Evolutionary conservation across 2,797 vertebrate species (phyloP).

Genomic region (Galagoides demidoff): DNA sequence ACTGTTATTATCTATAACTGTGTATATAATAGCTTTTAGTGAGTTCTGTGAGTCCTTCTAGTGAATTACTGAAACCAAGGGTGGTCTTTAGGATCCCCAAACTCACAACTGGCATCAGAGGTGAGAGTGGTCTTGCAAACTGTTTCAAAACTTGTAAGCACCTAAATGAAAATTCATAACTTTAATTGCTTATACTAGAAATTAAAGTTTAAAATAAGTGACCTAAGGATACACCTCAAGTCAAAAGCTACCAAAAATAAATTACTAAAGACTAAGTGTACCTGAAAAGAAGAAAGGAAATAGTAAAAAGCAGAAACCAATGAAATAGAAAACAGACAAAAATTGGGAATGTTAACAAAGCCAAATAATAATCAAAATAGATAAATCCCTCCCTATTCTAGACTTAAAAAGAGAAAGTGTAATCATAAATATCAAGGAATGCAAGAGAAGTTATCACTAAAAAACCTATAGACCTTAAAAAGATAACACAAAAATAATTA

Average conservation of each 20-base stretch:
- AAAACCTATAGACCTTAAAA: not conserved
- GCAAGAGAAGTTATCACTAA: not conserved
- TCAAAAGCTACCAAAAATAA: not conserved
- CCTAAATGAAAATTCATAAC: not conserved
- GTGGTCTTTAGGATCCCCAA: not conserved
- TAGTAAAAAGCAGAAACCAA: not conserved
- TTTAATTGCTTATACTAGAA: not conserved
- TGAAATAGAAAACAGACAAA: not conserved
- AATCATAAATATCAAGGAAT: not conserved
- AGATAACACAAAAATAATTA: not conserved
- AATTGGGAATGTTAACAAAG: not conserved
- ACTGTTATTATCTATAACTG: not conserved
- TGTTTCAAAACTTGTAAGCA: not conserved
- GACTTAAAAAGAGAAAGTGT: not conserved
- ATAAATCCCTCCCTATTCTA: not conserved
- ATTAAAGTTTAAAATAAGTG: not conserved
- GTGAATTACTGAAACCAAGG: not conserved
- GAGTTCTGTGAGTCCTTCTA: not conserved
- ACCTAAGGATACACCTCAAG: not conserved
- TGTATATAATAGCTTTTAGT: not conserved
- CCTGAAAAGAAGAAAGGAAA: not conserved
- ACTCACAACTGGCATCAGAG: not conserved
- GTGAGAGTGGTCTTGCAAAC: not conserved
- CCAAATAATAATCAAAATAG: not conserved
- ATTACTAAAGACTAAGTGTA: not conserved